Evolutionary conservation across 2,888 invertebrate species (phyloP).

Genomic region (Lymantria monacha): DNA sequence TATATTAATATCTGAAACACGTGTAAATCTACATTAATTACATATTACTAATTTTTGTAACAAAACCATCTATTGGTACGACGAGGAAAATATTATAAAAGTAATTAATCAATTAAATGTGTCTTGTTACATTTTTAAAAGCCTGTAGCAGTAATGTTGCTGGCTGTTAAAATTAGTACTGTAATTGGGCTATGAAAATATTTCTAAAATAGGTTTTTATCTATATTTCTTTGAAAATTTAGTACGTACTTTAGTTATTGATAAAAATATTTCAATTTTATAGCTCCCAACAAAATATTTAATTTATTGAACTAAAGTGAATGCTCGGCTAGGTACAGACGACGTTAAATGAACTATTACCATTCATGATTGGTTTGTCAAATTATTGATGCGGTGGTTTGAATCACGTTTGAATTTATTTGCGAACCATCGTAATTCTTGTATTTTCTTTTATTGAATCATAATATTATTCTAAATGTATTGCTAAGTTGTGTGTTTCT

Average conservation of each 20-base stretch:
- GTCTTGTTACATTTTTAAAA: constrained; percentile 33
- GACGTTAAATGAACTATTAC: constrained; percentile 52
- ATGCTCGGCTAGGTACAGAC: constrained; percentile 65
- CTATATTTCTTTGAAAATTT: background rate
- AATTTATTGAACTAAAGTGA: constrained; percentile 43
- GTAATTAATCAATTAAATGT: constrained; percentile 28
- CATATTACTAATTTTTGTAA: constrained; percentile 2
- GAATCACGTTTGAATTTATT: constrained; percentile 80
- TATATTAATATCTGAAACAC: background rate
- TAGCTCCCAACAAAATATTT: background rate
- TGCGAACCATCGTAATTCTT: constrained; percentile 64
- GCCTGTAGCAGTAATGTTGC: constrained; percentile 58
- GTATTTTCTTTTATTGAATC: constrained; percentile 36
- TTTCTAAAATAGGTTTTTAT: background rate
- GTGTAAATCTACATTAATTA: background rate
- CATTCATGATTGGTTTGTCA: constrained; percentile 65
- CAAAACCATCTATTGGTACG: constrained; percentile 3
- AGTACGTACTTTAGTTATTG: background rate
- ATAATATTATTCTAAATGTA: constrained; percentile 33
- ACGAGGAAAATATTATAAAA: constrained; percentile 22
- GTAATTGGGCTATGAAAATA: background rate
- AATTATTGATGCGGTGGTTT: constrained; percentile 83
- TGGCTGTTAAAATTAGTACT: constrained; percentile 22
- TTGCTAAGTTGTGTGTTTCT: constrained; percentile 35
- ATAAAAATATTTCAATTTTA: background rate